Base-by-base conservation (phyloP, 1,140 invertebrate species). In the Magallana ariakensis region DNA sequence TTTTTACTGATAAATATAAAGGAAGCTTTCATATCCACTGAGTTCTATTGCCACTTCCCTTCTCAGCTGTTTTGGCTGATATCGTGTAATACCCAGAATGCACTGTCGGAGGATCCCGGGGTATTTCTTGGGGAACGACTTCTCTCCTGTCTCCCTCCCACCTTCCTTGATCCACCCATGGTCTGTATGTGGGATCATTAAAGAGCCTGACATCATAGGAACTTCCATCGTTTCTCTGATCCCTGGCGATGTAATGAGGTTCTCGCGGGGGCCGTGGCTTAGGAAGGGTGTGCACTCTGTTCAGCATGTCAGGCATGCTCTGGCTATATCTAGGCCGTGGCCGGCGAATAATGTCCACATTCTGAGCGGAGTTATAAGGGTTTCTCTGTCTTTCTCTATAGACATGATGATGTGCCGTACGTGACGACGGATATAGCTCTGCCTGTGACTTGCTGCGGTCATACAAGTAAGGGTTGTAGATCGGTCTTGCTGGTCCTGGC, bases 21-120 rank as follows among this genome's bases (percentile, higher is more conserved):
- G 5, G 19, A 13, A 10, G 10, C n/a, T 46, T 13, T 55, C 60
- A 87, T 58, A 87, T 87, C 83, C 84, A 87, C 82, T 83, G 80
- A 15, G 87, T 56, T 53, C 75, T 87, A 58, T 66, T 85, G 10
- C 80, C 84, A 53, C 60, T 81, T 54, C 58, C 75, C 7, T 56
- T 75, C 33, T n/a, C 62, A 54, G 83, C 85, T 85, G 62, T 62
- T 80, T 81, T 81, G 15, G 75, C 85, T 53, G 70, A 57, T 9
- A 86, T 86, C 1, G 85, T 86, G 26, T 81, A 58, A 86, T 86
- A 86, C 53, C 80, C 82, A 54, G 54, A 33, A 60, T 83, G 82
- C 15, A 83, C 46, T 81, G 80, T 81, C 5, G 80, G 80, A n/a
- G 46, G 80, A 9, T 55, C 80, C 11, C 33, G 46, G 33, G 46